Evolutionary conservation across 2,113 vertebrate genomes (phyloP).

Genomic region (Oreochromis spilurus): DNA sequence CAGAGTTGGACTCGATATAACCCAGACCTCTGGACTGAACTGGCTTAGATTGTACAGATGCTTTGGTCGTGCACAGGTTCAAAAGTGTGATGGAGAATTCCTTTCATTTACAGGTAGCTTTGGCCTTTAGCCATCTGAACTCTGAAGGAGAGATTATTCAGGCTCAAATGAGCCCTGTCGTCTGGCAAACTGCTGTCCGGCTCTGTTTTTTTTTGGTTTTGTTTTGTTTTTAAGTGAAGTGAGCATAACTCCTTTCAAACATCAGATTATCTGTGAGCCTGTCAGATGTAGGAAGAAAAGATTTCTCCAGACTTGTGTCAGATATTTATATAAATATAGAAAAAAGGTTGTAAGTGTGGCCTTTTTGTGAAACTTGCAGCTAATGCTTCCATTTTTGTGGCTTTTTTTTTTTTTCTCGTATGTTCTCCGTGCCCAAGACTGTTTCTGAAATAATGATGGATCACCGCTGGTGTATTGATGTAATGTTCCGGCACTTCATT

Average conservation of each 20-base stretch:
- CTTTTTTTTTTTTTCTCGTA: not conserved
- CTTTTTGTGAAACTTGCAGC: slow-evolving; percentile 43
- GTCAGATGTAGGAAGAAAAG: not conserved
- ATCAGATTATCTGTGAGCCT: not conserved
- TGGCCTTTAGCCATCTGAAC: not conserved
- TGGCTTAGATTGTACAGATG: not conserved
- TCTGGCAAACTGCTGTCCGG: slow-evolving; percentile 26
- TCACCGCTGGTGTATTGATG: not conserved
- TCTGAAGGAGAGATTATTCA: not conserved
- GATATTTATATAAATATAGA: slow-evolving; percentile 15
- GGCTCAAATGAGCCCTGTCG: not conserved
- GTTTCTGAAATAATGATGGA: slow-evolving; percentile 12
- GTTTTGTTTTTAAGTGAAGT: not conserved
- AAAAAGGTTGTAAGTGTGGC: not conserved
- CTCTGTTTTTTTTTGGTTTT: not conserved
- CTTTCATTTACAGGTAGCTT: not conserved
- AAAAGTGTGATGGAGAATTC: not conserved
- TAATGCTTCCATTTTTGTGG: slow-evolving; percentile 48
- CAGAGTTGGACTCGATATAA: not conserved
- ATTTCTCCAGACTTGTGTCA: not conserved
- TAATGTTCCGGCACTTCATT: slow-evolving; percentile 8
- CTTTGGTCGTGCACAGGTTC: not conserved
- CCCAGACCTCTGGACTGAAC: slow-evolving; percentile 5
- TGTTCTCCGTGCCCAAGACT: slow-evolving; percentile 30
- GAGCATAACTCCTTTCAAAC: not conserved